These are phyloP conservation scores for Drosophila elegans DNA, from an alignment of 1,140 invertebrate genomes.

Conservation along the genomic window DNA sequence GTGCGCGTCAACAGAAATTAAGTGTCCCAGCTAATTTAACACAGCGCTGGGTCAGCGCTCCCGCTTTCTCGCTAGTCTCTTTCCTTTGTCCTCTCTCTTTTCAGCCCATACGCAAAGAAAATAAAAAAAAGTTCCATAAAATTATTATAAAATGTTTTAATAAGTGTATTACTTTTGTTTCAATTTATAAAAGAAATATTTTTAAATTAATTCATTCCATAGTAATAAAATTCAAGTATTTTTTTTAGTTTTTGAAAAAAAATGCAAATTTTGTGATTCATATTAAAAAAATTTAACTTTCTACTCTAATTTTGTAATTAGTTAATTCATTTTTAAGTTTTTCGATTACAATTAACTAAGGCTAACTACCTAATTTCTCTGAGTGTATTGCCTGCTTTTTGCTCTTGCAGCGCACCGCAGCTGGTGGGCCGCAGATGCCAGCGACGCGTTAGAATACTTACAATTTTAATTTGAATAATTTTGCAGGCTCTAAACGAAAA, in stretches of 20 bases:
- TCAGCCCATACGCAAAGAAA: not conserved
- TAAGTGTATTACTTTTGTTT: no score
- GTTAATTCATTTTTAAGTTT: no score
- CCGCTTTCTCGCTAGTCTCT: slow-evolving; percentile 21
- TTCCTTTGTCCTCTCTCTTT: slow-evolving; percentile 4
- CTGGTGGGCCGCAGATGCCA: slow-evolving; percentile 43
- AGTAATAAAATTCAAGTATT: no score
- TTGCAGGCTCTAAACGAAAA: slow-evolving; percentile 82
- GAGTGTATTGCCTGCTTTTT: slow-evolving; percentile 21
- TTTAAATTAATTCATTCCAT: no score
- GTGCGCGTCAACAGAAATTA: slow-evolving; percentile 83
- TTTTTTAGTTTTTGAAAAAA: no score
- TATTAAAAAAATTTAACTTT: no score
- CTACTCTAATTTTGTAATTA: no score
- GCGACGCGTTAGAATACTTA: slow-evolving; percentile 79
- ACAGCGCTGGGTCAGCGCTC: slow-evolving; percentile 59
- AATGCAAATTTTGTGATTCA: no score
- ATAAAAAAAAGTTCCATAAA: not conserved
- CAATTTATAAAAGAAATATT: no score
- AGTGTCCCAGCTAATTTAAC: slow-evolving; percentile 83
- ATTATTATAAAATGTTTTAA: no score
- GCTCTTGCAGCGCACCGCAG: slow-evolving; percentile 50
- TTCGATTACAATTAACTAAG: not conserved
- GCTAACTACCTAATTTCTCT: not conserved
- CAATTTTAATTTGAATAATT: slow-evolving; percentile 84